Conservation (phyloP, 2,888 invertebrate genomes). For the Ariolimax columbianus region DNA sequence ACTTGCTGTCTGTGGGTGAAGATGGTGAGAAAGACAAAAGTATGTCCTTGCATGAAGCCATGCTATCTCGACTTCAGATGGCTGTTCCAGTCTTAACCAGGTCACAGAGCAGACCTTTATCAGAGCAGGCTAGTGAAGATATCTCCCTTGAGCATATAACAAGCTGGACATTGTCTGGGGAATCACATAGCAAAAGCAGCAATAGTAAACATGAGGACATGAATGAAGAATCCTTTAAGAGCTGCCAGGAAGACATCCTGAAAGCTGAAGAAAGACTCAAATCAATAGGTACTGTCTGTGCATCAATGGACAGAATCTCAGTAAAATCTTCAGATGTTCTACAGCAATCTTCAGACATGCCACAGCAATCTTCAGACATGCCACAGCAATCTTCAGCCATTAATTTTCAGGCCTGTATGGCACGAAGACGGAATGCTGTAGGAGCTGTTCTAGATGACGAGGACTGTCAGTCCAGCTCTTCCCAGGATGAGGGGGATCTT, state of each 20-base stretch:
- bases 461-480: slow-evolving; percentile 13
- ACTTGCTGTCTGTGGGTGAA: background rate
- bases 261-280: background rate
- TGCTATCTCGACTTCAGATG: slow-evolving; percentile 44
- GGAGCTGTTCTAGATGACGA: slow-evolving; percentile 21
- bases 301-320: background rate
- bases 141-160: background rate
- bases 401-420: slow-evolving; percentile 20
- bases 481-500: slow-evolving; percentile 40
- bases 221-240: background rate
- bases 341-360: background rate
- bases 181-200: slow-evolving; percentile 1
- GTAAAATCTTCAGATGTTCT: background rate
- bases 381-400: background rate
- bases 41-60: slow-evolving; percentile 40
- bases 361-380: background rate
- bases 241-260: background rate
- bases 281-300: background rate
- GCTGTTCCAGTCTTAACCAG: slow-evolving; percentile 29
- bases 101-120: background rate
- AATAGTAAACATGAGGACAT: background rate
- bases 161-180: slow-evolving; percentile 42
- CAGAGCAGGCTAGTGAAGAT: slow-evolving; percentile 5
- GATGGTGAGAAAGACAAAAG: slow-evolving; percentile 28
- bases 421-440: slow-evolving; percentile 29